Percentiles rank a stretch among this genome's conserved stretches.
phyloP scores from a whole-genome alignment of 30 jellyfish, hydroid and myxozoan genomes.

The Pelagia noctiluca region DNA sequence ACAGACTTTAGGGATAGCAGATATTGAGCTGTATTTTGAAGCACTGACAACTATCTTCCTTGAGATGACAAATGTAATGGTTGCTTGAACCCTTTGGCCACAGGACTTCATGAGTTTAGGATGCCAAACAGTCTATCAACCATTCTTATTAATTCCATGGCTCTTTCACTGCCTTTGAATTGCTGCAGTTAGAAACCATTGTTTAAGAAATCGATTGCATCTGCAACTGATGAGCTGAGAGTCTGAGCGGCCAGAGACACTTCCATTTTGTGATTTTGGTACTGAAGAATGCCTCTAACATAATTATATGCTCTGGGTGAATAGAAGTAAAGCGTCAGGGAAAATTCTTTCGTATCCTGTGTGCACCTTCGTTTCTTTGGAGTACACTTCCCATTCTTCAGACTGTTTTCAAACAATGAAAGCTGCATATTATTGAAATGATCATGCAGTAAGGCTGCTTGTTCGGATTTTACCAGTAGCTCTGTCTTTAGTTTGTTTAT shows the following conservation, averaged over 20 bases:
- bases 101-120: constrained; percentile 50
- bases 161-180: constrained; percentile 43
- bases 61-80: constrained; percentile 14
- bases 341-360: constrained; percentile 43
- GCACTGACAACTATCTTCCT: constrained; percentile 23
- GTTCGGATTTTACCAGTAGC: constrained; percentile 37
- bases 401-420: constrained; percentile 17
- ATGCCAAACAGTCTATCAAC: constrained; percentile 43
- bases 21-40: neutral
- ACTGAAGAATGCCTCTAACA: constrained; percentile 20
- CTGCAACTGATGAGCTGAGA: constrained; percentile 22
- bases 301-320: no score
- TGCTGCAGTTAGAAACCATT: neutral
- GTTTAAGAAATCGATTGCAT: constrained; percentile 25
- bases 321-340: no score
- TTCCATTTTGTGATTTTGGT: neutral
- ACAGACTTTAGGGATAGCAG: constrained; percentile 9
- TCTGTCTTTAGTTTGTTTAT: constrained; percentile 22
- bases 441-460: constrained; percentile 47
- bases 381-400: constrained; percentile 13
- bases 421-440: constrained; percentile 43
- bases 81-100: constrained; percentile 48
- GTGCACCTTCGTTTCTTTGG: constrained; percentile 19
- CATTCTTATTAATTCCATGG: constrained; percentile 27
- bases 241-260: neutral